These are phyloP conservation scores for Geopemphigus sp. DNA, from an alignment of 1,140 invertebrate genomes.

Conservation along the genomic window DNA sequence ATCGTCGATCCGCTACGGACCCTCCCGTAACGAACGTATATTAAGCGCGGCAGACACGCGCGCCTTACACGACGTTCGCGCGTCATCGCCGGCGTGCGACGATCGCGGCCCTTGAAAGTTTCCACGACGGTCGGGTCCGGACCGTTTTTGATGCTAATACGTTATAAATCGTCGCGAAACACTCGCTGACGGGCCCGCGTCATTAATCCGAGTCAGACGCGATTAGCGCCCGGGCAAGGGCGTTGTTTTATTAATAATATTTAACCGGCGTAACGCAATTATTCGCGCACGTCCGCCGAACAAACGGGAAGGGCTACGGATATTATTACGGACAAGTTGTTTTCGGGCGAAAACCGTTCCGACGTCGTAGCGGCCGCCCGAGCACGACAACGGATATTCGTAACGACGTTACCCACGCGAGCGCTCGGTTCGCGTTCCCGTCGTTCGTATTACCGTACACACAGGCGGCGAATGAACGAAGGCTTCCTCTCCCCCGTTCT, in stretches of 20 bases:
- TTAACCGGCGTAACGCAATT: constrained; percentile 18
- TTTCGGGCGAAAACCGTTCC: not conserved
- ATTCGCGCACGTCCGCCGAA: not conserved
- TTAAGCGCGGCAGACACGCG: no score
- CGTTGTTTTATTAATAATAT: constrained; percentile 19
- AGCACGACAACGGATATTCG: no score
- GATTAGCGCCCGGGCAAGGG: not conserved
- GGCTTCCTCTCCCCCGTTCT: no score
- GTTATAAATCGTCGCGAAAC: not conserved
- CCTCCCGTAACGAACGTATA: not conserved
- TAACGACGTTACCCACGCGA: no score
- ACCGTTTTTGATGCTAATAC: not conserved
- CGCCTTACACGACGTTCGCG: no score
- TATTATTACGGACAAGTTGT: constrained; percentile 12
- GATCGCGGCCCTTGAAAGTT: no score
- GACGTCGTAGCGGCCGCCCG: no score
- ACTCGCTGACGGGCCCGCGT: not conserved
- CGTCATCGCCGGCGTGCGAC: no score
- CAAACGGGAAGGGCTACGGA: not conserved
- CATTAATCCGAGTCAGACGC: constrained; percentile 31
- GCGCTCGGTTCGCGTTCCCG: no score
- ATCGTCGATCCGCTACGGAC: not conserved
- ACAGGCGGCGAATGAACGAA: no score
- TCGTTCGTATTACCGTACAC: no score
- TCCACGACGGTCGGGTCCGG: no score